Evolutionary conservation across 2,113 vertebrate genomes (phyloP), one percentile per base, ranked within the genome.

Genomic region (Phyllostomus hastatus): DNA sequence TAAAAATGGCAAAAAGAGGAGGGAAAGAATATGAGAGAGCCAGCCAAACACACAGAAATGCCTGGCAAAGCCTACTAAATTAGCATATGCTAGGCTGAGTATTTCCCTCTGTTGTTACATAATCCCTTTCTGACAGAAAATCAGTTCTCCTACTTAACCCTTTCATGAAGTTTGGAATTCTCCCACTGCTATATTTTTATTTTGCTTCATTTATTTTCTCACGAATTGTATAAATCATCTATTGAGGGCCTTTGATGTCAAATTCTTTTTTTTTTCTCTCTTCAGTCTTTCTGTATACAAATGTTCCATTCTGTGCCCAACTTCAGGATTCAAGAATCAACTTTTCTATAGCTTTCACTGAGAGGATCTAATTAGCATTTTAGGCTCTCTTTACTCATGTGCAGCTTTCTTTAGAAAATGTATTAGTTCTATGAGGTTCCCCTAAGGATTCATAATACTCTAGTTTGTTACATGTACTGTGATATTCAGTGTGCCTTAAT

Each of bases 81-180:
- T 98, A 98, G 97, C 97, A 97, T 98, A 98, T 97, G 97, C 97
- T 96, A 96, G 95, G 87, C 95, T 97, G 97, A 95, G 89, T 96
- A 95, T 96, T 96, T 97, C 97, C 95, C 96, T 97, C 95, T 95
- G 97, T 97, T 95, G 97, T 97, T 97, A 96, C 97, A 97, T 97
- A 98, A 97, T 97, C 96, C 96, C 66, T 96, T 97, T 93, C 97
- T 97, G 97, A 97, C 91, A 96, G 22, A 9, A 96, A 97, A 97
- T 96, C 95, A 90, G 82, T 93, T 96, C 97, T 96, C 93, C 41
- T 91, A 41, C 87, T 98, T 98, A 98, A 97, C 97, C 94, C 97
- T 96, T 97, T 98, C 95, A 80, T 80, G 84, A 88, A 84, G 33
- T 69, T 80, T 89, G 54, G 20, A 67, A 88, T 94, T 94, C 75